Percentiles rank a stretch among this genome's conserved stretches.
phyloP scores from a whole-genome alignment of 2,888 invertebrate genomes.

The Caenorhabditis parvicauda region DNA sequence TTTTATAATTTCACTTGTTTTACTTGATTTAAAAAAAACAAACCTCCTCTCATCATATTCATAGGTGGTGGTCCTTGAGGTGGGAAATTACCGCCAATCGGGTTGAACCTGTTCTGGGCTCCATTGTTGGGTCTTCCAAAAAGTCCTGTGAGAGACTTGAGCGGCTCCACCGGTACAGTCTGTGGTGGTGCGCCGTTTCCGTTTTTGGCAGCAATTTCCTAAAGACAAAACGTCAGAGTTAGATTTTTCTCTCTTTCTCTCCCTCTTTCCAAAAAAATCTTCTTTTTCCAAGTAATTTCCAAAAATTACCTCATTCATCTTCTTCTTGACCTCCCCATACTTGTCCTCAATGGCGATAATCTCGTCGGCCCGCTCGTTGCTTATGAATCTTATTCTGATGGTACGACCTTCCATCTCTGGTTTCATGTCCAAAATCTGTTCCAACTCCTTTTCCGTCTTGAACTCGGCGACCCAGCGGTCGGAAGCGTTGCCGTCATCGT shows the following conservation, averaged over 20 bases:
- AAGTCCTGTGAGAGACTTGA: not conserved
- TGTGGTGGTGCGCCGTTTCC: not conserved
- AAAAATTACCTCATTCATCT: conserved; percentile 14
- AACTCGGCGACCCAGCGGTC: conserved; percentile 57
- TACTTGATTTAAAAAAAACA: too few relatives aligned
- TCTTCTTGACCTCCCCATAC: conserved; percentile 30
- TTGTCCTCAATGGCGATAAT: conserved; percentile 30
- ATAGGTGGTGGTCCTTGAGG: conserved; percentile 1
- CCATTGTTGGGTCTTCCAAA: conserved; percentile 4
- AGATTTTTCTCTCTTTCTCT: conserved; percentile 5
- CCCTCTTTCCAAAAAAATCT: conserved; percentile 10
- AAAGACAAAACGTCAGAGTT: conserved; percentile 20
- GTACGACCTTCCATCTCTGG: conserved; percentile 18
- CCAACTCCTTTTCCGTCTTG: conserved; percentile 28
- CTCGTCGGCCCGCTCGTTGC: conserved; percentile 33
- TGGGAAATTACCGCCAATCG: too few relatives aligned
- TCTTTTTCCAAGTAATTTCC: not conserved
- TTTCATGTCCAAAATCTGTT: conserved; percentile 18
- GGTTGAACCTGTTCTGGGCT: too few relatives aligned
- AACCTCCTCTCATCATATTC: too few relatives aligned
- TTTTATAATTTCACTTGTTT: too few relatives aligned
- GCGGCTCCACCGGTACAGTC: not conserved
- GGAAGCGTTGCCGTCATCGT: conserved; percentile 45
- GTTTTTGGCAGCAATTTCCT: too few relatives aligned
- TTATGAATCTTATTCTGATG: conserved; percentile 19